Conservation (phyloP, 2,888 invertebrate genomes). For the Copidosoma aretas region DNA sequence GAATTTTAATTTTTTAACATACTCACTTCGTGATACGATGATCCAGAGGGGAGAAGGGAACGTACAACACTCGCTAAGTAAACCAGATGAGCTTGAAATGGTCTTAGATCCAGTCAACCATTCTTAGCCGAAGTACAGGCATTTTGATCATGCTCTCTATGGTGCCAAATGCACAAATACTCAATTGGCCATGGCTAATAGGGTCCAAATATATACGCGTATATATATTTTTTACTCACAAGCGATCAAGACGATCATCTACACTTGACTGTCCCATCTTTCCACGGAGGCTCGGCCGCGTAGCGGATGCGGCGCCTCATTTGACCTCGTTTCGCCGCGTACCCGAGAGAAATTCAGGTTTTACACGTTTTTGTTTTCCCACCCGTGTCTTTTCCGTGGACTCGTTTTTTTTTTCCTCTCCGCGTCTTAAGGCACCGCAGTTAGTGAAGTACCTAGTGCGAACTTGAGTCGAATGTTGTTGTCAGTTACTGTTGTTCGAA, state of each 20-base stretch:
- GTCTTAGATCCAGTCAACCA: no score
- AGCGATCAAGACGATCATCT: not conserved
- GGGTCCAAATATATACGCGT: no score
- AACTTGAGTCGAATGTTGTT: not conserved
- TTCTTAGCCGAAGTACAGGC: no score
- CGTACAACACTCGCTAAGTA: not conserved
- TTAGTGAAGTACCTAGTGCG: no score
- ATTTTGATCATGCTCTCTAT: no score
- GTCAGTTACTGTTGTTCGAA: no score
- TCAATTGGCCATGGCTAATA: no score
- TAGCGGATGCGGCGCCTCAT: not conserved
- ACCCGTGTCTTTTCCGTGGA: not conserved
- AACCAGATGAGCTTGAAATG: no score
- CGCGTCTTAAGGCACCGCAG: not conserved
- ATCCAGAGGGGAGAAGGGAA: not conserved
- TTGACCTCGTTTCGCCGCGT: not conserved
- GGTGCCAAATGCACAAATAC: no score
- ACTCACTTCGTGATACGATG: not conserved
- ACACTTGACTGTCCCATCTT: not conserved
- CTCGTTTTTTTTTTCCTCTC: not conserved
- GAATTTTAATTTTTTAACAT: no score
- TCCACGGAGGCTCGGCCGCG: not conserved
- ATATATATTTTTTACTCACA: no score
- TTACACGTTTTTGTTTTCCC: not conserved
- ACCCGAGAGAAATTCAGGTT: constrained; percentile 1